These are phyloP conservation scores for Apogon talboti DNA, from an alignment of 2,797 vertebrate genomes.

Conservation along the genomic window DNA sequence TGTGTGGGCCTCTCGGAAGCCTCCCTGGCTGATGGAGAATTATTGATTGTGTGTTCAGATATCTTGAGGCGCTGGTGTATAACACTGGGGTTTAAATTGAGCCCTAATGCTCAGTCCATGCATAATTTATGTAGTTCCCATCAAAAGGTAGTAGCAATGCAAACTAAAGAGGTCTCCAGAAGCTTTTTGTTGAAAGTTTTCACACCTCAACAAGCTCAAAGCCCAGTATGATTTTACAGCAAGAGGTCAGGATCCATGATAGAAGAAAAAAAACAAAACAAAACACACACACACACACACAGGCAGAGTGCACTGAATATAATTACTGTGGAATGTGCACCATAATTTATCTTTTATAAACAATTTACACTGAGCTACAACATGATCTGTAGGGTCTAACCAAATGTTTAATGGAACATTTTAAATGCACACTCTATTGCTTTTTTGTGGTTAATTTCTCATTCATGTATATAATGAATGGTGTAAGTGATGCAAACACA, in stretches of 20 bases:
- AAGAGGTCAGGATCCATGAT: slow-evolving; percentile 60
- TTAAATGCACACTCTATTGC: slow-evolving; percentile 54
- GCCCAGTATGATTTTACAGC: slow-evolving; percentile 62
- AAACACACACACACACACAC: too few relatives aligned
- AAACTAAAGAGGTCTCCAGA: slow-evolving; percentile 77
- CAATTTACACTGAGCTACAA: slow-evolving; percentile 35
- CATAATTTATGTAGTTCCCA: slow-evolving; percentile 85
- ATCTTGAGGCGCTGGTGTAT: slow-evolving; percentile 83
- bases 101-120: slow-evolving; percentile 80
- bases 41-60: slow-evolving; percentile 86
- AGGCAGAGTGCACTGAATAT: slow-evolving; percentile 6
- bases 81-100: slow-evolving; percentile 83
- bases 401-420: slow-evolving; percentile 52
- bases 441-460: slow-evolving; percentile 67
- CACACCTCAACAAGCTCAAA: slow-evolving; percentile 79
- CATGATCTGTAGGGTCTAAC: slow-evolving; percentile 18
- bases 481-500: slow-evolving; percentile 44
- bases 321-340: slow-evolving; percentile 24
- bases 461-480: slow-evolving; percentile 58
- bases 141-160: slow-evolving; percentile 82
- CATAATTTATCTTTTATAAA: slow-evolving; percentile 39
- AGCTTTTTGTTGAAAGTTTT: slow-evolving; percentile 82
- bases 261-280: slow-evolving; percentile 21
- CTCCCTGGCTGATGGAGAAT: slow-evolving; percentile 81
- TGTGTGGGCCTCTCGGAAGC: slow-evolving; percentile 79